Base-by-base conservation (phyloP, 2,888 invertebrate genomes). In the Cecidostiba fungosa region DNA sequence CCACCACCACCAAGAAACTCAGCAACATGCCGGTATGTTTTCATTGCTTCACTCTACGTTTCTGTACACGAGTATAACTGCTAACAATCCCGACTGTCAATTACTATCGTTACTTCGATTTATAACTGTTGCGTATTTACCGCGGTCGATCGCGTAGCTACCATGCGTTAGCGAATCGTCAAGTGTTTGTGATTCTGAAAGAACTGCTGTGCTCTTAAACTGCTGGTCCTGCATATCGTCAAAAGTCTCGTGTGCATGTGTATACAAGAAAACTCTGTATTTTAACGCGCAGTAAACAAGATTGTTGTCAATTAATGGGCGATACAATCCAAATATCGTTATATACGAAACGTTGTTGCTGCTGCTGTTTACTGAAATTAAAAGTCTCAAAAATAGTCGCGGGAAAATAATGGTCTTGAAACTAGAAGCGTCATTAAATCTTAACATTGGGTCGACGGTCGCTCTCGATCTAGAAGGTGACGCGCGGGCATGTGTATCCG, bases 1-100 rank as follows among this genome's bases (percentile, higher is more conserved):
- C 32, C 80, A n/a, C 29, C 74, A n/a, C n/a, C n/a, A 36, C n/a
- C 36, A 62, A 77, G 69, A 85, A 88, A 86, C 83, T 86, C 87
- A 74, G 84, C 88, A 91, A 89, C 87, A 92, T 93, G 93, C 91
- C 93, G 93, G 93, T 93, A 92, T 77, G 93, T 92, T 87, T 80
- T 70, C 59, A 66, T 78, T 70, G 12, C 62, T 26, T 59, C 23
- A 59, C 5, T 8, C 10, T 2, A 19, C 16, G 69, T 54, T 43
- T 36, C 32, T 54, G n/a, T n/a, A 69, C 50, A 47, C 82, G 16
- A 77, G 23, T n/a, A n/a, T n/a, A n/a, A n/a, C 29, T 19, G 66
- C 10, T 12, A 16, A 54, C 5, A 47, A 29, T 29, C 5, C 26
- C n/a, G 43, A 19, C 16, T 43, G 72, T 23, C 23, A 6, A n/a